Conservation (phyloP, 2,888 invertebrate genomes). For the Lasioglossum calceatum region DNA sequence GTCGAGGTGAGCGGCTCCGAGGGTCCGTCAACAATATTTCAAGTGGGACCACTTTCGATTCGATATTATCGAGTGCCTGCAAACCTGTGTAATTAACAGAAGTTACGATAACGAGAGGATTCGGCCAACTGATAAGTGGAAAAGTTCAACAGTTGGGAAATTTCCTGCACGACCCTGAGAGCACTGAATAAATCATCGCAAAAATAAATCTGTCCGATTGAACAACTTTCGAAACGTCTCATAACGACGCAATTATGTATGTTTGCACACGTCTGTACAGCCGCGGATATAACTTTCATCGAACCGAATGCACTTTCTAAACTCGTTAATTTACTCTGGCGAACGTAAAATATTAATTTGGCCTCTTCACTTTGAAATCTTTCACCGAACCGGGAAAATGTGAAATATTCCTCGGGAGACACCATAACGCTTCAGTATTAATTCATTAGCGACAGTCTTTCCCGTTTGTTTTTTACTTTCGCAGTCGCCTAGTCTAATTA, state of each 20-base stretch:
- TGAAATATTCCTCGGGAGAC: neutral
- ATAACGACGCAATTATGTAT: neutral
- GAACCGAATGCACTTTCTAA: neutral
- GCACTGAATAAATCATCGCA: constrained; percentile 19
- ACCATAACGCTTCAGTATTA: neutral
- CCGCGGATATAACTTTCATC: neutral
- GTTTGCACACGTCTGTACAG: neutral
- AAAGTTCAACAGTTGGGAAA: constrained; percentile 45
- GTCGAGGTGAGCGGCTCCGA: neutral
- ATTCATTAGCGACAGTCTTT: neutral
- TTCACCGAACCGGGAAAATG: neutral
- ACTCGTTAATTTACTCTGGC: neutral
- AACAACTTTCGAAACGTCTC: neutral
- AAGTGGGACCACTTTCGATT: constrained; percentile 41
- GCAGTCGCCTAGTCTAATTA: neutral
- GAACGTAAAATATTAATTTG: neutral
- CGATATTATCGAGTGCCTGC: constrained; percentile 49
- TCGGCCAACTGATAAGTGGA: constrained; percentile 38
- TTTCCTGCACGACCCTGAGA: constrained; percentile 19
- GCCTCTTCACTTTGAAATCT: neutral
- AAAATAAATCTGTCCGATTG: constrained; percentile 32
- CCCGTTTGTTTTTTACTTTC: neutral
- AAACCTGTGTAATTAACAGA: constrained; percentile 46
- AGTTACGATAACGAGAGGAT: constrained; percentile 50
- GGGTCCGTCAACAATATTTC: constrained; percentile 43